Conservation (phyloP, 2,888 invertebrate genomes). For the Noctua janthe region DNA sequence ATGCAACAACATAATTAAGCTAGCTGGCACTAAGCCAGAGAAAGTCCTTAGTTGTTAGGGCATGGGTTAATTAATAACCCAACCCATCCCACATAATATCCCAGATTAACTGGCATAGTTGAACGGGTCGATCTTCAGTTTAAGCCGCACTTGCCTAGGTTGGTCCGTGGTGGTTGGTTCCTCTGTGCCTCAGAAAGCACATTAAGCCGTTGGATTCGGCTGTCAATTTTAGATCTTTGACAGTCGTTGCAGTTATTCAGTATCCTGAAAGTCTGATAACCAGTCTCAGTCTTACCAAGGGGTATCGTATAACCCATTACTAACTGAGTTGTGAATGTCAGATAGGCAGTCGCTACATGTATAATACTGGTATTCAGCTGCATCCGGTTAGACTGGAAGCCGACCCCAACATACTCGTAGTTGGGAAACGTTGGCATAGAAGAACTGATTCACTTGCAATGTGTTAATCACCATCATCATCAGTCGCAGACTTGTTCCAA, state of each 20-base stretch:
- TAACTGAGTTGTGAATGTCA: not conserved
- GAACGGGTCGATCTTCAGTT: no score
- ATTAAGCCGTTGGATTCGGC: not conserved
- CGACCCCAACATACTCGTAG: not conserved
- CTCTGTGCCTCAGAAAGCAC: not conserved
- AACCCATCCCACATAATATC: not conserved
- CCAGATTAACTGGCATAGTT: not conserved
- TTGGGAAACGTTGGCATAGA: not conserved
- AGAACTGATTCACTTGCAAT: not conserved
- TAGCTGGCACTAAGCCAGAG: slow-evolving; percentile 13
- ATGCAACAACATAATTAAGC: not conserved
- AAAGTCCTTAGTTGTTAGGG: not conserved
- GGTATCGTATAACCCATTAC: not conserved
- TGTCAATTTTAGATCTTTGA: no score
- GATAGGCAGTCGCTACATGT: not conserved
- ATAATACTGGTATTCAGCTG: not conserved
- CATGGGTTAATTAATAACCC: not conserved
- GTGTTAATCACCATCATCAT: not conserved
- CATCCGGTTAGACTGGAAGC: not conserved
- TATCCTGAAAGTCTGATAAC: not conserved
- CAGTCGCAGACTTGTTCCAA: not conserved
- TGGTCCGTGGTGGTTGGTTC: not conserved
- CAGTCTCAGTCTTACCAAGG: not conserved
- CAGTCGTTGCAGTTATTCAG: not conserved
- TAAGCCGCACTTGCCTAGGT: not conserved